Evolutionary conservation across 2,113 vertebrate species (phyloP), one percentile per base, ranked within the genome.

Genomic region (Chroicocephalus ridibundus): DNA sequence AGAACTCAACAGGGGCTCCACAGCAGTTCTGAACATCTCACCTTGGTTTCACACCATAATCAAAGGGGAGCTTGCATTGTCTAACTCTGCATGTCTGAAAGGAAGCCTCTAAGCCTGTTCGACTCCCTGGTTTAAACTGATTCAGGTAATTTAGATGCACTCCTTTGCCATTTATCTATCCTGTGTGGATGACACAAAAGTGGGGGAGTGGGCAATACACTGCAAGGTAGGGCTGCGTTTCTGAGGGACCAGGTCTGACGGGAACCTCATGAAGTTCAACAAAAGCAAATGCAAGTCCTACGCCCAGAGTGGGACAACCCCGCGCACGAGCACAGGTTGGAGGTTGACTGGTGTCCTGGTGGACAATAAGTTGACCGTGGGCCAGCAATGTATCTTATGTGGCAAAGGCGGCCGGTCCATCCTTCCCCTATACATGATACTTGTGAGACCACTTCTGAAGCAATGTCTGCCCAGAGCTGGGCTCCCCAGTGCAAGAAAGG

Each of bases 311-410:
- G 36, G 47, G 21, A 83, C 27, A 83, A 68, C 15, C 20, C 14
- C 0, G 0, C 13, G n/a, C n/a, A 42, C 13, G 31, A 62, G 15
- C 36, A 62, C 10, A 46, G 36, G 8, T 0, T 62, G 24, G 24
- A 62, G 36, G 7, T 60, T 0, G 2, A 54, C 14, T 24, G 36
- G 42, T 14, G 21, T 82, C 46, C 71, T 19, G 18, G 31, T 34
- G 22, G 29, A 25, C 29, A 40, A 32, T 34, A 86, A 36, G 13
- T 26, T 72, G n/a, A 25, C 8, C 13, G 2, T 9, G 5, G 66
- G 46, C 49, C 40, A 71, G 34, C 34, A 46, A 52, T 4, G 4
- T 52, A 51, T 15, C 27, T 32, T 57, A 27, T 4, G 14, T 18
- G 19, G 52, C 52, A 54, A 65, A 90, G 57, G 1, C 0, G 5